Evolutionary conservation across 2,888 invertebrate species (phyloP).

Genomic region (Abrostola triplasia): DNA sequence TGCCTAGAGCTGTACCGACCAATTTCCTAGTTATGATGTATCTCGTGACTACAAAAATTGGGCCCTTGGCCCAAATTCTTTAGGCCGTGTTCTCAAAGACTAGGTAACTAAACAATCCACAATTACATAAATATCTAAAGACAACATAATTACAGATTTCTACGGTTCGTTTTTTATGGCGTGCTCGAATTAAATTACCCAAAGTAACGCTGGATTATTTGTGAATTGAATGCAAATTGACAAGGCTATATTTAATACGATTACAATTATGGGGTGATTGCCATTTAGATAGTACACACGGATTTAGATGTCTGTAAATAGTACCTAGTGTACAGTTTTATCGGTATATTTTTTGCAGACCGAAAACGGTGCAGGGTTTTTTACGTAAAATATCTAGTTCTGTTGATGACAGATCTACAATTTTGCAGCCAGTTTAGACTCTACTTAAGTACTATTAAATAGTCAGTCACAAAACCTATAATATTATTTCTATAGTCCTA

Average conservation of each 20-base stretch:
- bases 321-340: slow-evolving; percentile 10
- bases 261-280: slow-evolving; percentile 23
- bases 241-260: slow-evolving; percentile 41
- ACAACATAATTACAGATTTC: slow-evolving; percentile 27
- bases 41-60: neutral
- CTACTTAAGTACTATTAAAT: too few species aligned
- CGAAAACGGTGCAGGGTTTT: too few species aligned
- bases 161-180: slow-evolving; percentile 20
- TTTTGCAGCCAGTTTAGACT: too few species aligned
- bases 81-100: neutral
- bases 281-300: slow-evolving; percentile 15
- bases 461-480: too few species aligned
- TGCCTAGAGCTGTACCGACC: too few species aligned
- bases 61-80: slow-evolving; percentile 6
- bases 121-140: slow-evolving; percentile 19
- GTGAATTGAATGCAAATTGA: slow-evolving; percentile 30
- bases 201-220: slow-evolving; percentile 26
- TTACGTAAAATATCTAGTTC: too few species aligned
- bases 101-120: neutral
- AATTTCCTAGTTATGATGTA: too few species aligned
- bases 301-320: slow-evolving; percentile 37
- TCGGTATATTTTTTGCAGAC: neutral
- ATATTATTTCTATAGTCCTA: too few species aligned
- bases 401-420: too few species aligned
- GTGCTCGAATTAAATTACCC: slow-evolving; percentile 17